Percentiles rank a stretch among this genome's conserved stretches.
Evolutionary conservation across 2,113 vertebrate species (phyloP).

Genomic region (Thamnaconus septentrionalis): DNA sequence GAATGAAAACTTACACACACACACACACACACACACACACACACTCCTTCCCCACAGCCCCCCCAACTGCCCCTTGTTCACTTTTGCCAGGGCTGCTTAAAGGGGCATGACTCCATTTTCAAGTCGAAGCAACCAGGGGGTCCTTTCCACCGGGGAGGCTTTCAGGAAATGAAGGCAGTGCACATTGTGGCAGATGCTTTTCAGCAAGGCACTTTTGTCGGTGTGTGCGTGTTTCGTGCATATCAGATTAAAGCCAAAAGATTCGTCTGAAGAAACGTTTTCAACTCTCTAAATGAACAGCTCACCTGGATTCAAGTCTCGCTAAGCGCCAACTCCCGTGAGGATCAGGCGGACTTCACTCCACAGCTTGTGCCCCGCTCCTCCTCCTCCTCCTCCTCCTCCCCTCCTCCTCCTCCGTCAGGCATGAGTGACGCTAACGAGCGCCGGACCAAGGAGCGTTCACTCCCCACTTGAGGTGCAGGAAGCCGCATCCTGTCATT

Average conservation of each 20-base stretch:
- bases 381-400: no score
- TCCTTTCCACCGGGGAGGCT: slow-evolving; percentile 66
- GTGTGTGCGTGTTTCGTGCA: slow-evolving; percentile 37
- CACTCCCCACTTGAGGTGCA: slow-evolving; percentile 54
- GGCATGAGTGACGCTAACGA: no score
- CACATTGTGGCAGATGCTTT: slow-evolving; percentile 79
- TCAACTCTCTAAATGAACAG: no score
- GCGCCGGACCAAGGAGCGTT: neutral
- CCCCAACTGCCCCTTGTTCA: slow-evolving; percentile 66
- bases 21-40: slow-evolving; percentile 34
- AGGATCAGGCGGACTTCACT: no score
- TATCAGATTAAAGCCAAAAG: no score
- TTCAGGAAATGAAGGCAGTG: slow-evolving; percentile 84
- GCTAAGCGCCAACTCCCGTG: no score
- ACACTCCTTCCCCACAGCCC: slow-evolving; percentile 36
- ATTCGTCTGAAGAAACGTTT: no score
- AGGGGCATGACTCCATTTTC: slow-evolving; percentile 84
- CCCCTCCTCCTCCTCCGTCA: no score
- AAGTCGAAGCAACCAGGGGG: slow-evolving; percentile 80
- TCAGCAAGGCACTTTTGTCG: slow-evolving; percentile 65
- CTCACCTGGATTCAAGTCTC: no score
- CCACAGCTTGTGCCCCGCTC: no score
- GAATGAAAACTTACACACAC: slow-evolving; percentile 66
- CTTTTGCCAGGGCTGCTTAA: slow-evolving; percentile 82
- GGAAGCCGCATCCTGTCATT: slow-evolving; percentile 52